A percentile compares a stretch with the other conserved stretches of the same genome.
Conservation (phyloP, 2,113 vertebrate species). For the Chaenogobius annularis region DNA sequence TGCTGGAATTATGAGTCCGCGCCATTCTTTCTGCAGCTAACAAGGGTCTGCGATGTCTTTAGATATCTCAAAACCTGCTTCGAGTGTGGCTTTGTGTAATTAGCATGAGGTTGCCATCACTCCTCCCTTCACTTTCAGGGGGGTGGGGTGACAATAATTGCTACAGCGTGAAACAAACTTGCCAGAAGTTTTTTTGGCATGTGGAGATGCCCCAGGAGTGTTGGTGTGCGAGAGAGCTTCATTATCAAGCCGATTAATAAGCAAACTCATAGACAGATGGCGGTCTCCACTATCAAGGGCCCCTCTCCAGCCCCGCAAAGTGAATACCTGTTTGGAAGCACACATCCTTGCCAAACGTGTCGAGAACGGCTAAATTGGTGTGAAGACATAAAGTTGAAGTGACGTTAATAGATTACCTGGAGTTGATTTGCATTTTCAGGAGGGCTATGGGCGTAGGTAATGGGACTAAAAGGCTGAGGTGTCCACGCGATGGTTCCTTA, state of each 20-base stretch:
- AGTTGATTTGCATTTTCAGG: conserved; percentile 78
- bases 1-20: conserved; percentile 64
- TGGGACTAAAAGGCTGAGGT: conserved; percentile 65
- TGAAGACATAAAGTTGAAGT: conserved; percentile 75
- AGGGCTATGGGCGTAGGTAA: conserved; percentile 67
- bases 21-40: conserved; percentile 62
- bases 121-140: conserved; percentile 38
- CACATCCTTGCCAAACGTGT: conserved; percentile 65
- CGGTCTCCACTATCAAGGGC: conserved; percentile 53
- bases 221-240: conserved; percentile 59
- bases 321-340: conserved; percentile 61
- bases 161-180: conserved; percentile 67
- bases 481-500: conserved; percentile 54
- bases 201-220: conserved; percentile 49
- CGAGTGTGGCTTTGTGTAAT: conserved; percentile 72
- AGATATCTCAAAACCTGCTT: conserved; percentile 69
- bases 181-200: conserved; percentile 63
- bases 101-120: conserved; percentile 64
- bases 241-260: conserved; percentile 77
- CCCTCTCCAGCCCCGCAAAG: conserved; percentile 59
- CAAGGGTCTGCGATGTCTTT: conserved; percentile 65
- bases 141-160: conserved; percentile 74
- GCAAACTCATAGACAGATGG: conserved; percentile 72
- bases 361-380: conserved; percentile 75
- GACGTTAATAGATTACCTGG: conserved; percentile 81